A percentile compares a stretch with the other conserved stretches of the same genome.
Evolutionary conservation across 2,888 invertebrate genomes (phyloP).

Genomic region (Apamea sordens): DNA sequence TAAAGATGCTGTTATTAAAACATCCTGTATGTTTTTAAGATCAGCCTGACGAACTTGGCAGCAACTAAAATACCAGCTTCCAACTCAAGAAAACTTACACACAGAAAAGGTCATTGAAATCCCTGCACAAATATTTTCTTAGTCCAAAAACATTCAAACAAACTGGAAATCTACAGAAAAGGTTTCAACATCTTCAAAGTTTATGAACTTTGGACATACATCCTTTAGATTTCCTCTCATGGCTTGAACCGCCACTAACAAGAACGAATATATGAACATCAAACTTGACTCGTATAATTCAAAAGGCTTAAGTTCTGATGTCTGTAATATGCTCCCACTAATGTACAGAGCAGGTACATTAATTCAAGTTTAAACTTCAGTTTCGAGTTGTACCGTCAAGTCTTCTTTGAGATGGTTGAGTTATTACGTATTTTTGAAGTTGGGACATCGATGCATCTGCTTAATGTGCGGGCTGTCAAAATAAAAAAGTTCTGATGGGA

Average conservation of each 20-base stretch:
- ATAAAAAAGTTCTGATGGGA: neutral
- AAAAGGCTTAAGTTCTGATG: conserved; percentile 78
- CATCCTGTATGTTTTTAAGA: neutral
- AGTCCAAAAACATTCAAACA: conserved; percentile 19
- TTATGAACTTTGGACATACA: conserved; percentile 31
- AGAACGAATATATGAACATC: conserved; percentile 74
- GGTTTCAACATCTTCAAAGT: conserved; percentile 38
- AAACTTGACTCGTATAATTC: conserved; percentile 81
- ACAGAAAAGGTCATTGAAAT: conserved; percentile 13
- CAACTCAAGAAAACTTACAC: conserved; percentile 7
- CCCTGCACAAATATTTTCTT: conserved; percentile 23
- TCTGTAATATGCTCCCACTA: conserved; percentile 69
- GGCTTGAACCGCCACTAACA: conserved; percentile 60
- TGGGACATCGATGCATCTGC: conserved; percentile 27
- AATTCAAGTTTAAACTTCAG: conserved; percentile 66
- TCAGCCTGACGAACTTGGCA: neutral
- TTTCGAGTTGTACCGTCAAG: conserved; percentile 35
- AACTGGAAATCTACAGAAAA: conserved; percentile 32
- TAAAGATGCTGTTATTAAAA: neutral
- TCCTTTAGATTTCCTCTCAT: conserved; percentile 50
- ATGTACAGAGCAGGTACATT: conserved; percentile 65
- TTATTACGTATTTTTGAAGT: conserved; percentile 53
- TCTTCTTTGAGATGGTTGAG: conserved; percentile 35
- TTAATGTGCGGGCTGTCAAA: conserved; percentile 12
- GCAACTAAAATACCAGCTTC: conserved; percentile 28